These are phyloP conservation scores for Amphipyra tragopoginis DNA, from an alignment of 2,888 invertebrate species.

Conservation along the genomic window DNA sequence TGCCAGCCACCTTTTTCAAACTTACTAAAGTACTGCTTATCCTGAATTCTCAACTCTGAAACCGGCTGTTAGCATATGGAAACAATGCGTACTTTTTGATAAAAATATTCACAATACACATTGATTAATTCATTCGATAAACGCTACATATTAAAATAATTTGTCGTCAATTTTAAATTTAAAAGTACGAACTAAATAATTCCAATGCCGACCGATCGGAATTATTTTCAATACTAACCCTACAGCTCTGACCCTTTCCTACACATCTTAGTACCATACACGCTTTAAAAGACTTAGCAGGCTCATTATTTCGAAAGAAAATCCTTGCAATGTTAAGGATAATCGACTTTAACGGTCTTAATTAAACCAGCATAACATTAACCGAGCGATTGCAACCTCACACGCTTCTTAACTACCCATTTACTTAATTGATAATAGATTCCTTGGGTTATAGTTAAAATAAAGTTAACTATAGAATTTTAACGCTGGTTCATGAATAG, in stretches of 20 bases:
- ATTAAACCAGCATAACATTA: slow-evolving; percentile 57
- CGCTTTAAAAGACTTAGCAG: background rate
- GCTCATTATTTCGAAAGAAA: slow-evolving; percentile 47
- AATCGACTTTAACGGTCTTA: slow-evolving; percentile 54
- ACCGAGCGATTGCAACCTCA: slow-evolving; percentile 48
- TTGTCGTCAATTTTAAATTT: too few relatives aligned
- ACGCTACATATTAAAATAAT: too few relatives aligned
- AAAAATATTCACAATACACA: too few relatives aligned
- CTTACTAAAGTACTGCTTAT: too few relatives aligned
- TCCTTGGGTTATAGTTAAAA: slow-evolving; percentile 24
- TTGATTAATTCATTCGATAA: too few relatives aligned
- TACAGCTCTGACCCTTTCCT: background rate
- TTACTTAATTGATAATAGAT: slow-evolving; percentile 57
- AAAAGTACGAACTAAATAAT: too few relatives aligned
- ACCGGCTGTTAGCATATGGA: too few relatives aligned
- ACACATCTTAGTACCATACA: slow-evolving; percentile 1
- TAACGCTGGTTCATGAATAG: background rate
- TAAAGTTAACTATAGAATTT: slow-evolving; percentile 19
- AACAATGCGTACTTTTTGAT: too few relatives aligned
- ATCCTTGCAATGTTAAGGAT: slow-evolving; percentile 40
- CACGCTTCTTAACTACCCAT: slow-evolving; percentile 50
- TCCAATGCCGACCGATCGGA: too few relatives aligned
- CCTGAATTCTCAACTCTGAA: too few relatives aligned
- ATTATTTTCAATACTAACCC: background rate
- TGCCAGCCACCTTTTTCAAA: too few relatives aligned